phyloP scores from a whole-genome alignment of 1,140 invertebrate species.

The Drosophila sulfurigaster region DNA sequence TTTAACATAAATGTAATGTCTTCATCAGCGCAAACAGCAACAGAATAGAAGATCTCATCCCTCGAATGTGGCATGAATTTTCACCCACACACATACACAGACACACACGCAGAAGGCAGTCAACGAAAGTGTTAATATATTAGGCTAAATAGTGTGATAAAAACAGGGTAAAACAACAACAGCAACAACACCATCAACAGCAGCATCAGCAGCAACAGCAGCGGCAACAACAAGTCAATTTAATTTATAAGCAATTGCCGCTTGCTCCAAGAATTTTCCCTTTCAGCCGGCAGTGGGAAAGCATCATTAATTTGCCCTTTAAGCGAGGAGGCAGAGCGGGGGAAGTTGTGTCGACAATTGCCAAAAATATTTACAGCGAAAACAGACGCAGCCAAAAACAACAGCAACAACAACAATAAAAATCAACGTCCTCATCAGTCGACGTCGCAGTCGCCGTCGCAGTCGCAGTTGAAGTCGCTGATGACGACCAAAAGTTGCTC shows the following conservation, averaged over 20 bases:
- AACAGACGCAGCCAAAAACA: slow-evolving; percentile 64
- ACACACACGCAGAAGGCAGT: slow-evolving; percentile 20
- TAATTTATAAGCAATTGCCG: slow-evolving; percentile 74
- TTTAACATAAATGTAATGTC: slow-evolving; percentile 58
- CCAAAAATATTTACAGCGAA: slow-evolving; percentile 81
- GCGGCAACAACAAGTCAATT: slow-evolving; percentile 51
- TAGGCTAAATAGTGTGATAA: slow-evolving; percentile 74
- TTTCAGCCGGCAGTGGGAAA: slow-evolving; percentile 49
- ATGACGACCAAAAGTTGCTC: slow-evolving; percentile 68
- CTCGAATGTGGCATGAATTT: not conserved
- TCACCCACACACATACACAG: slow-evolving; percentile 12
- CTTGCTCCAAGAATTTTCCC: slow-evolving; percentile 47
- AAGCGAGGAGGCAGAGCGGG: slow-evolving; percentile 19
- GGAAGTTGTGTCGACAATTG: slow-evolving; percentile 62
- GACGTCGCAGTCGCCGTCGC: slow-evolving; percentile 1
- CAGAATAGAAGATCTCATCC: not conserved
- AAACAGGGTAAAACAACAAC: slow-evolving; percentile 41
- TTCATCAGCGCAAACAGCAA: slow-evolving; percentile 41
- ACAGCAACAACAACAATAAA: slow-evolving; percentile 55
- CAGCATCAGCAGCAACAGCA: too few species aligned
- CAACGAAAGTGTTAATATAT: slow-evolving; percentile 69
- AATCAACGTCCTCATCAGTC: slow-evolving; percentile 44
- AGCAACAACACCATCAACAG: slow-evolving; percentile 30
- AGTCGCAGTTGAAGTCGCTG: slow-evolving; percentile 10
- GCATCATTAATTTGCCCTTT: slow-evolving; percentile 77